Evolutionary conservation across 2,888 invertebrate genomes (phyloP).

Genomic region (Teleogryllus oceanicus): DNA sequence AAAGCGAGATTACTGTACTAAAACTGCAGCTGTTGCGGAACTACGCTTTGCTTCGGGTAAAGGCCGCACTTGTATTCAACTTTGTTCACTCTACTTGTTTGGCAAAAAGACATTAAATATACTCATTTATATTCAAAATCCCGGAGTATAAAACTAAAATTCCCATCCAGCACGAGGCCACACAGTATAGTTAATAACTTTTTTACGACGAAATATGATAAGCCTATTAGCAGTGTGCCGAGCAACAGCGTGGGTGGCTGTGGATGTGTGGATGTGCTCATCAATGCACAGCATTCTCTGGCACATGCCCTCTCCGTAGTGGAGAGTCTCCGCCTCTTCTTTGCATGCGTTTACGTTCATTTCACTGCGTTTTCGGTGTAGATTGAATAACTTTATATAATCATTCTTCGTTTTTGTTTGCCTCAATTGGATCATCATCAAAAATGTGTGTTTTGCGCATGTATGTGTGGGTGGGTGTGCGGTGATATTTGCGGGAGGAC

Average conservation of each 20-base stretch:
- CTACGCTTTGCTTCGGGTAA: neutral
- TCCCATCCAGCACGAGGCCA: neutral
- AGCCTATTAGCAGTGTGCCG: neutral
- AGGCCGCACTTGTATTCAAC: neutral
- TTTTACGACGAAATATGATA: neutral
- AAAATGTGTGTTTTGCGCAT: too few relatives aligned
- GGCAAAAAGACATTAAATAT: neutral
- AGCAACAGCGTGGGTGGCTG: neutral
- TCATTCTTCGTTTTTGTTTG: too few relatives aligned
- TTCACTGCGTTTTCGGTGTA: too few relatives aligned
- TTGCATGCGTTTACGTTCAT: too few relatives aligned
- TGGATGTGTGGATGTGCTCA: neutral
- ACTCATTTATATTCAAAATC: constrained; percentile 18
- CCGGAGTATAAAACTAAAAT: constrained; percentile 4
- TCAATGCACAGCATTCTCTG: too few relatives aligned
- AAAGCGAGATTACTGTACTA: neutral
- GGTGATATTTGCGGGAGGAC: too few relatives aligned
- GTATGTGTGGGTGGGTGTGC: too few relatives aligned
- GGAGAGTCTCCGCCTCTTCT: too few relatives aligned
- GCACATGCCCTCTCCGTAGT: too few relatives aligned
- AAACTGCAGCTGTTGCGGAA: neutral
- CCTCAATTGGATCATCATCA: too few relatives aligned
- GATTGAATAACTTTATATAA: too few relatives aligned
- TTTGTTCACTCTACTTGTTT: neutral
- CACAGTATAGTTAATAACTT: constrained; percentile 2